A percentile compares a stretch with the other conserved stretches of the same genome.
phyloP scores from a whole-genome alignment of 2,888 invertebrate genomes.

The Harpagoxenus sublaevis region DNA sequence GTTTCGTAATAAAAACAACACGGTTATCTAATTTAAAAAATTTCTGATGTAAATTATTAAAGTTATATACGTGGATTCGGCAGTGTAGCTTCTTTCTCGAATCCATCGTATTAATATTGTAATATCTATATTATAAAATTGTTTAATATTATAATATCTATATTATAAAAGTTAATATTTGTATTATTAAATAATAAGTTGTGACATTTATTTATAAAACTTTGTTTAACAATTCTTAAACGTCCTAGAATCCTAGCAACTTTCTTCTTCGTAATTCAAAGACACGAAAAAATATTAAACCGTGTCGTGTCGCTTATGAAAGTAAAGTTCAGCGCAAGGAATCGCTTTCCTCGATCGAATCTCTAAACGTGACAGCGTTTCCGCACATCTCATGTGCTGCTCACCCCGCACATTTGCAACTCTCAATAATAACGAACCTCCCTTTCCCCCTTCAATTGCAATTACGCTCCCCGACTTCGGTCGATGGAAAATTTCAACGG shows the following conservation, averaged over 20 bases:
- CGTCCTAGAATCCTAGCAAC: neutral
- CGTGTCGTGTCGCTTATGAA: slow-evolving; percentile 12
- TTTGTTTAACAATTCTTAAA: neutral
- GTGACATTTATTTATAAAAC: neutral
- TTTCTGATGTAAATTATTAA: neutral
- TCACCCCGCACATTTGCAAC: slow-evolving; percentile 7
- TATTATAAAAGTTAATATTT: neutral
- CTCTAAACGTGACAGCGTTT: neutral
- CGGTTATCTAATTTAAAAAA: neutral
- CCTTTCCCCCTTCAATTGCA: neutral
- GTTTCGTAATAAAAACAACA: neutral
- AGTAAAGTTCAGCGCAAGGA: slow-evolving; percentile 6
- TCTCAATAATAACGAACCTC: slow-evolving; percentile 12
- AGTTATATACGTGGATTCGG: neutral
- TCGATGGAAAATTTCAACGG: slow-evolving; percentile 20
- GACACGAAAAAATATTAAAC: neutral
- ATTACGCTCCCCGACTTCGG: neutral
- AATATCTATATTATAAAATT: neutral
- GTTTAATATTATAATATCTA: too few relatives aligned
- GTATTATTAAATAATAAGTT: neutral
- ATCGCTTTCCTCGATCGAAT: neutral
- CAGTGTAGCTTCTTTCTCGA: neutral
- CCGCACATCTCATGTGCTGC: neutral
- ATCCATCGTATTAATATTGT: neutral
- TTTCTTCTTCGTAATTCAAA: neutral